phyloP scores from a whole-genome alignment of 2,113 vertebrate genomes.

The Perognathus longimembris region DNA sequence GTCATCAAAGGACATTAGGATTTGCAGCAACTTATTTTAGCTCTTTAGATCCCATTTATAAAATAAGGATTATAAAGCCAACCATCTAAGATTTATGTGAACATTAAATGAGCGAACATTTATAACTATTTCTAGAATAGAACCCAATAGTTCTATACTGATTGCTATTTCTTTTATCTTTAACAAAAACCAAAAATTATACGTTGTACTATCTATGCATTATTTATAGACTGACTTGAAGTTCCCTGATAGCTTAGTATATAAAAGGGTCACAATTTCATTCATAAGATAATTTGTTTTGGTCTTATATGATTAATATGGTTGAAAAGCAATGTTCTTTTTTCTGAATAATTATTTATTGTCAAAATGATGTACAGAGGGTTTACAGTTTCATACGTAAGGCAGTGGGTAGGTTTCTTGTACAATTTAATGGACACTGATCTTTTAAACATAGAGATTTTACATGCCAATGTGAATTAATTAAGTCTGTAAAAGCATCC shows the following conservation, averaged over 20 bases:
- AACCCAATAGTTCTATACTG: constrained; percentile 5
- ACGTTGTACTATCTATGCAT: not conserved
- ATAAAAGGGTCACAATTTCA: constrained; percentile 8
- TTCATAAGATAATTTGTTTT: constrained; percentile 3
- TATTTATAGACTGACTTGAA: constrained; percentile 37
- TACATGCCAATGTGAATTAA: constrained; percentile 48
- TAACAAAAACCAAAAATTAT: constrained; percentile 41
- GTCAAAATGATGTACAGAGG: too few relatives aligned
- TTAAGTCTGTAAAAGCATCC: constrained; percentile 59
- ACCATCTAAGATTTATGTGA: constrained; percentile 4
- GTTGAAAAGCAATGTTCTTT: constrained; percentile 26
- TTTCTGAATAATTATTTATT: too few relatives aligned
- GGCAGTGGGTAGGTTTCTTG: too few relatives aligned
- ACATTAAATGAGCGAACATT: not conserved
- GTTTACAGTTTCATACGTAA: too few relatives aligned
- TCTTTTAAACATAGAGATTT: constrained; percentile 51
- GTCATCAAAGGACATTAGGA: not conserved
- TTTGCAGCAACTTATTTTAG: constrained; percentile 37
- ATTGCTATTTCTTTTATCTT: constrained; percentile 32
- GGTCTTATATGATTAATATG: constrained; percentile 52
- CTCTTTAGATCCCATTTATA: constrained; percentile 33
- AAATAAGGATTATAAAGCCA: not conserved
- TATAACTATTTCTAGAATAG: not conserved
- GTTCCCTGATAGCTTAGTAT: constrained; percentile 41
- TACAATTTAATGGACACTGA: constrained; percentile 46